Conservation (phyloP, 2,797 vertebrate species). For the Cyprinella venusta region DNA sequence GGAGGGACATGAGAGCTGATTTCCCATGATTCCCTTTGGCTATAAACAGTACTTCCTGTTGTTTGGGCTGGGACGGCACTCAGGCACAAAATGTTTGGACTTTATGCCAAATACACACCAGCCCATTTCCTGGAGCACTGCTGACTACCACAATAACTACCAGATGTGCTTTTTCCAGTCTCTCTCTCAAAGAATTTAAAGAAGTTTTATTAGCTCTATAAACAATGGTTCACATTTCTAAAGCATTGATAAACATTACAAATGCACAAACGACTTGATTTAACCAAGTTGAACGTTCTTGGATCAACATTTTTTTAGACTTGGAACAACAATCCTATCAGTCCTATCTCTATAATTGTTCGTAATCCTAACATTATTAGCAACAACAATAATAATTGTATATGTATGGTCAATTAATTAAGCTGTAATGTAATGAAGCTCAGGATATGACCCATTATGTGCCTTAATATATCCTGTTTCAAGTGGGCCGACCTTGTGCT, state of each 20-base stretch:
- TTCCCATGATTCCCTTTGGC: constrained; percentile 43
- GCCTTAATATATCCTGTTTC: not conserved
- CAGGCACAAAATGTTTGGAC: constrained; percentile 39
- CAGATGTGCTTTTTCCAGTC: constrained; percentile 77
- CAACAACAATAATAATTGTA: not conserved
- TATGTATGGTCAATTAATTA: not conserved
- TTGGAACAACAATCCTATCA: not conserved
- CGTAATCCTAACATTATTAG: not conserved
- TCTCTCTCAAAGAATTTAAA: constrained; percentile 17
- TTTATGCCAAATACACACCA: constrained; percentile 70
- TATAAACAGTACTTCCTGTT: constrained; percentile 55
- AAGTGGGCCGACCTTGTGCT: not conserved
- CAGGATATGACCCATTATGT: not conserved
- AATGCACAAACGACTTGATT: not conserved
- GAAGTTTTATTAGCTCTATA: constrained; percentile 10
- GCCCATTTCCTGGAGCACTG: constrained; percentile 78
- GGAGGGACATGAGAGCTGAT: not conserved
- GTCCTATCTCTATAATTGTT: not conserved
- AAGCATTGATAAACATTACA: not conserved
- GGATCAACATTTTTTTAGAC: not conserved
- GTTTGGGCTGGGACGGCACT: constrained; percentile 44
- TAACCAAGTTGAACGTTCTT: not conserved
- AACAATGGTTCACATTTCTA: not conserved
- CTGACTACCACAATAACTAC: constrained; percentile 80
- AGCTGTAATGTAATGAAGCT: not conserved